phyloP scores from a whole-genome alignment of 2,888 invertebrate genomes.

The Dryobota labecula region DNA sequence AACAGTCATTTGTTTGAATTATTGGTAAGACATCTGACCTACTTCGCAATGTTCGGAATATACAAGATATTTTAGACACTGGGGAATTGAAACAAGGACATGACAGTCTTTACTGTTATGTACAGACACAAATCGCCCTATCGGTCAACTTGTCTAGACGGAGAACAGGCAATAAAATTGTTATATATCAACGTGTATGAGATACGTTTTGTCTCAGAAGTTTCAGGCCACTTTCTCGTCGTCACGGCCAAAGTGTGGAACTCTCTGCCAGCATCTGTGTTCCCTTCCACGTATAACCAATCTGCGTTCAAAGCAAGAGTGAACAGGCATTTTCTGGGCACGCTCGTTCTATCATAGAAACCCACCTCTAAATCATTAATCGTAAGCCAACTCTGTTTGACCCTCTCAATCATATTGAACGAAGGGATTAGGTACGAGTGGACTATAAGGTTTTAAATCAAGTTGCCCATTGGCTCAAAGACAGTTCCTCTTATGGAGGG shows the following conservation, averaged over 20 bases:
- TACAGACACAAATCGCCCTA: slow-evolving; percentile 31
- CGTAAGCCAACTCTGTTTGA: slow-evolving; percentile 3
- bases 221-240: slow-evolving; percentile 16
- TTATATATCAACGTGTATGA: slow-evolving; percentile 4
- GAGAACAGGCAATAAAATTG: slow-evolving; percentile 30
- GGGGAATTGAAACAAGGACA: slow-evolving; percentile 28
- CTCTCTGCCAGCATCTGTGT: no score
- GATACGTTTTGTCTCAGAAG: neutral
- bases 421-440: slow-evolving; percentile 9
- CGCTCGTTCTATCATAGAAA: no score
- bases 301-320: no score
- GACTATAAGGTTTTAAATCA: slow-evolving; percentile 25
- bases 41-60: slow-evolving; percentile 23
- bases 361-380: slow-evolving; percentile 8
- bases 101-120: slow-evolving; percentile 8
- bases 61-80: slow-evolving; percentile 18
- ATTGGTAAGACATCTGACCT: slow-evolving; percentile 45
- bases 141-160: slow-evolving; percentile 41
- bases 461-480: neutral
- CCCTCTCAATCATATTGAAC: slow-evolving; percentile 33
- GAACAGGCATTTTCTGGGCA: no score
- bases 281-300: no score
- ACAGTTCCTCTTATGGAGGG: neutral
- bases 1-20: slow-evolving; percentile 40
- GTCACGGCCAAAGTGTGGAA: no score